These are phyloP conservation scores for Dicrostonyx torquatus DNA, from an alignment of 2,797 vertebrate species.

Conservation along the genomic window DNA sequence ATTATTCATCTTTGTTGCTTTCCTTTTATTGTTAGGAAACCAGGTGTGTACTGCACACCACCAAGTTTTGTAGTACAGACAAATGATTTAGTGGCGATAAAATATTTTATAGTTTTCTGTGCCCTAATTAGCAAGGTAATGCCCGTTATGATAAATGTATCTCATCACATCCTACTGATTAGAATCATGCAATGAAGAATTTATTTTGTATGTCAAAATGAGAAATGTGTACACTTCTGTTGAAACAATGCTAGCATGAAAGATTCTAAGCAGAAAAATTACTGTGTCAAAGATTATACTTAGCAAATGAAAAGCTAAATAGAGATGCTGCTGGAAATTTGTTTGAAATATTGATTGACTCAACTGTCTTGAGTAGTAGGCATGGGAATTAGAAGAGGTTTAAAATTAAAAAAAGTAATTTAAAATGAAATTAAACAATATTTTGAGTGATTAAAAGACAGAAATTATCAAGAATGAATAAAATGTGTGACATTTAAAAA, in stretches of 20 bases:
- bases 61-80: not conserved
- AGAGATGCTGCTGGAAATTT: not conserved
- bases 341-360: not conserved
- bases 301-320: constrained; percentile 44
- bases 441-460: not conserved
- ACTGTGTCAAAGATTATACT: not conserved
- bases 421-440: not conserved
- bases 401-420: not conserved
- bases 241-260: constrained; percentile 42
- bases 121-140: constrained; percentile 15
- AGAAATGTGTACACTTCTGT: not conserved
- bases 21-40: not conserved
- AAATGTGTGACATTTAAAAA: not conserved
- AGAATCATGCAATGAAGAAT: not conserved
- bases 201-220: constrained; percentile 55
- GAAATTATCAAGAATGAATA: not conserved
- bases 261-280: constrained; percentile 35
- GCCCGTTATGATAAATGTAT: constrained; percentile 2
- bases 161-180: not conserved
- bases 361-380: not conserved
- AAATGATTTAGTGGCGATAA: not conserved
- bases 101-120: constrained; percentile 25
- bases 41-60: not conserved
- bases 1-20: not conserved
- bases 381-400: not conserved